A percentile compares a stretch with the other conserved stretches of the same genome.
Conservation (phyloP, 2,888 invertebrate species). For the Drepana falcataria region DNA sequence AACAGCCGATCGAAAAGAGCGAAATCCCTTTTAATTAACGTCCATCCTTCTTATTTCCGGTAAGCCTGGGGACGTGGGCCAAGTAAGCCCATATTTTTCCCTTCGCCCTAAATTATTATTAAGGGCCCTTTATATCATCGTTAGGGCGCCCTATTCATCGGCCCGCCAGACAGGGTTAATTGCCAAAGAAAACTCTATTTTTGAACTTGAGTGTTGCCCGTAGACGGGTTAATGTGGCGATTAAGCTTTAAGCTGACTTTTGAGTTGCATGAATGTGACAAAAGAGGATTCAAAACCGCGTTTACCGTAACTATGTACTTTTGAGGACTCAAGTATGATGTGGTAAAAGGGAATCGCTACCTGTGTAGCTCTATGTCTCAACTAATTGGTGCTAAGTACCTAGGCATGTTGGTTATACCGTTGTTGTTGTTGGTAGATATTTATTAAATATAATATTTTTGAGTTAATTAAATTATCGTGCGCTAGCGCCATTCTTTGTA, state of each 20-base stretch:
- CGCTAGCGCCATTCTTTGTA: too few relatives aligned
- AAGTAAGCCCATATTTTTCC: constrained; percentile 5
- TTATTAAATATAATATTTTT: too few relatives aligned
- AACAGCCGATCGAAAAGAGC: constrained; percentile 10
- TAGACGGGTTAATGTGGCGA: background rate
- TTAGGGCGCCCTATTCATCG: constrained; percentile 4
- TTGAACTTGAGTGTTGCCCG: background rate
- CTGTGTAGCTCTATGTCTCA: too few relatives aligned
- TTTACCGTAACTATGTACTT: too few relatives aligned
- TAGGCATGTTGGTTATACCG: too few relatives aligned
- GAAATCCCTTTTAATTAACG: constrained; percentile 21
- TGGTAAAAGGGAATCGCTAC: too few relatives aligned
- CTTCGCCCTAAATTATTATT: constrained; percentile 11
- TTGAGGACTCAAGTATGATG: too few relatives aligned
- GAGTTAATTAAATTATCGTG: too few relatives aligned
- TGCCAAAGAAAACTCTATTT: constrained; percentile 1
- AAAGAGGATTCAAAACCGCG: background rate
- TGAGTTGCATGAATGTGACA: background rate
- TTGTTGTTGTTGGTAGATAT: too few relatives aligned
- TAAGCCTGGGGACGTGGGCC: constrained; percentile 3
- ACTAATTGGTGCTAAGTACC: too few relatives aligned
- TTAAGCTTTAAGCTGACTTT: background rate
- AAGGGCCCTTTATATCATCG: constrained; percentile 4
- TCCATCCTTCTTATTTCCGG: constrained; percentile 11
- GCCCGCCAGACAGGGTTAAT: constrained; percentile 5